phyloP scores from a whole-genome alignment of 2,888 invertebrate genomes.

The Bombyx huttoni region DNA sequence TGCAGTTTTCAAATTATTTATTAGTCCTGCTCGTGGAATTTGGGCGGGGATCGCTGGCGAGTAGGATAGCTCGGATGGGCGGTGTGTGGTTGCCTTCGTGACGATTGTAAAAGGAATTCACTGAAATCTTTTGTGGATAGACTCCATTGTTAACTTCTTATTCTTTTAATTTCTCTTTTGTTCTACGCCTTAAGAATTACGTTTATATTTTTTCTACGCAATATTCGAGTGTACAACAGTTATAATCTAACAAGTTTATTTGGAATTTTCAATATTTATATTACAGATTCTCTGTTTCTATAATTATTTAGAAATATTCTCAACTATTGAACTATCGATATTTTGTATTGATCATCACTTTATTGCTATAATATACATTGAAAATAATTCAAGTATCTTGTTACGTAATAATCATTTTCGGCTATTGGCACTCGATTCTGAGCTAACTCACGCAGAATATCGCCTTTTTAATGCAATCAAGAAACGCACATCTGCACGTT shows the following conservation, averaged over 20 bases:
- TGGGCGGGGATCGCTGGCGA: constrained; percentile 41
- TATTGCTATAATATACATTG: no score
- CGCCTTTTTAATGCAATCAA: no score
- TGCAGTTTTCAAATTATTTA: constrained; percentile 44
- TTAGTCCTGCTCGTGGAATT: constrained; percentile 34
- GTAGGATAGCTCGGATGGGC: constrained; percentile 36
- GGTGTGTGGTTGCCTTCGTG: constrained; percentile 33
- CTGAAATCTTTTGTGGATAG: constrained; percentile 20
- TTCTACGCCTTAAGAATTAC: not conserved
- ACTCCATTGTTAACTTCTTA: constrained; percentile 18
- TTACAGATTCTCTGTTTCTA: no score
- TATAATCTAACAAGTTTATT: constrained; percentile 3
- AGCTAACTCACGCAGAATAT: no score
- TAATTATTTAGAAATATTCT: no score
- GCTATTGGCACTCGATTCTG: no score
- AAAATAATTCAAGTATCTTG: no score
- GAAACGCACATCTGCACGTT: no score
- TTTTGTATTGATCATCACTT: no score
- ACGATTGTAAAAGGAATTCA: constrained; percentile 24
- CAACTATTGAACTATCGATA: no score
- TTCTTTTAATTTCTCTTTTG: constrained; percentile 9
- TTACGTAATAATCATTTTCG: no score
- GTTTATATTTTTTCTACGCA: not conserved
- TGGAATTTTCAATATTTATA: not conserved
- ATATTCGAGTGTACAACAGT: constrained; percentile 10